Evolutionary conservation across 2,797 vertebrate species (phyloP), one percentile per base, ranked within the genome.

Genomic region (Coregonus suidteri): DNA sequence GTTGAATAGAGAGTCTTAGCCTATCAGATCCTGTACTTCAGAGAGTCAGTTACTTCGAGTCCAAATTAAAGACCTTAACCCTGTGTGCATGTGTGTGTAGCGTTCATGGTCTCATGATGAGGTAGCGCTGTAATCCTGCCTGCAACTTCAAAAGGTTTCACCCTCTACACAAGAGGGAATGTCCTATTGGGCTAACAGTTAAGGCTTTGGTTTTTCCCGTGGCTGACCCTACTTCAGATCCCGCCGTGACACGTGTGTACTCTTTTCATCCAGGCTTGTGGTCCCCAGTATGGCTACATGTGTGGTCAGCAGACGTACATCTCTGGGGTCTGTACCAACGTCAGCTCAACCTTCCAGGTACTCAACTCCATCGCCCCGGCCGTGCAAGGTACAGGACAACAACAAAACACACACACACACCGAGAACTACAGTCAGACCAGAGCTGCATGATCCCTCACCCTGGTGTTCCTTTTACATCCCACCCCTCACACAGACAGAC

Each of bases 241-340:
- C 25, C 25, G 25, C 25, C 25, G 25, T 25, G 25, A 25, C 25
- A 25, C 25, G 25, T 25, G 25, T 25, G 1, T 69, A 31, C 66
- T 84, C 65, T 82, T 47, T 89, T 65, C 86, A 77, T 75, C 41
- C 91, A 99, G 98, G 97, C 98, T 20, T 99, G 98, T 82, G 98
- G 97, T 81, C 98, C 98, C 71, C 95, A 98, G 86, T 99, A 99
- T 52, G 97, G 97, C 76, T 98, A 99, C 85, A 96, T 96, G 91
- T 99, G 98, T 81, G 97, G 98, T 54, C 93, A 94, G 82, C 88
- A 96, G 90, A 96, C 97, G 91, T 99, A 95, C 82, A 97, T 97
- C 85, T 96, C 97, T 15, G 98, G 98, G 37, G 95, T 99, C 77
- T 99, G 98, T 75, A 96, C 97, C 2, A 97, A 99, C 7, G 96